These are phyloP conservation scores for Drosophila insularis DNA, from an alignment of 1,140 invertebrate genomes.

Conservation along the genomic window DNA sequence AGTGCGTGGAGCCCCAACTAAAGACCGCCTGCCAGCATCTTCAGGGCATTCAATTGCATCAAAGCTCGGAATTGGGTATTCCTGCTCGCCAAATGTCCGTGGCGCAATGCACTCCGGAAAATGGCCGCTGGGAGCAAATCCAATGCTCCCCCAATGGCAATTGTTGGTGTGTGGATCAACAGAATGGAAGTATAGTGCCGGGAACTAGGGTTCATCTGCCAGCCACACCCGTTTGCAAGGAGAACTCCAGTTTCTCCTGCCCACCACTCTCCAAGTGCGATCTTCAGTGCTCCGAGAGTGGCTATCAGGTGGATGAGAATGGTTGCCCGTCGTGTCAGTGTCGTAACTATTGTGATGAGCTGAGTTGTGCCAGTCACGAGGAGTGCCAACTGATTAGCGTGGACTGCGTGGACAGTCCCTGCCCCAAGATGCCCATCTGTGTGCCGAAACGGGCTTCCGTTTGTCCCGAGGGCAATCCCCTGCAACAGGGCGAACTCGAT, in stretches of 20 bases:
- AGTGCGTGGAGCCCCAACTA: constrained; percentile 88
- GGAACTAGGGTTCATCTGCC: constrained; percentile 83
- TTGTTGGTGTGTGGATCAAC: constrained; percentile 95
- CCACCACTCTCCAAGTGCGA: constrained; percentile 84
- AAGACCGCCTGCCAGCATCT: constrained; percentile 91
- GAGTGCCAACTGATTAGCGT: constrained; percentile 85
- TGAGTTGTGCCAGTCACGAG: constrained; percentile 88
- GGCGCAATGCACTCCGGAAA: constrained; percentile 88
- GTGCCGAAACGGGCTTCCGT: constrained; percentile 90
- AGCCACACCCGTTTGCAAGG: constrained; percentile 75
- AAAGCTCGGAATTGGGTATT: constrained; percentile 89
- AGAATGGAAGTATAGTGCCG: constrained; percentile 89
- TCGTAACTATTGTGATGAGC: constrained; percentile 89
- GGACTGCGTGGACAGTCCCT: constrained; percentile 84
- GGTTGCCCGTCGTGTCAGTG: constrained; percentile 91
- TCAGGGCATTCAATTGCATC: constrained; percentile 87
- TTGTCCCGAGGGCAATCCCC: constrained; percentile 87
- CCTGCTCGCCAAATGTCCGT: constrained; percentile 89
- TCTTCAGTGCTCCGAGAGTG: constrained; percentile 86
- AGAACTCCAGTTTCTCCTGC: constrained; percentile 84
- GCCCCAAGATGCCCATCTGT: constrained; percentile 90
- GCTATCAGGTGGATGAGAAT: constrained; percentile 86
- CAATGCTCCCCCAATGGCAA: constrained; percentile 90
- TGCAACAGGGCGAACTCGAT: constrained; percentile 84
- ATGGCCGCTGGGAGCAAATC: constrained; percentile 89